Percentiles rank a stretch among this genome's conserved stretches.
phyloP scores from a whole-genome alignment of 1,140 invertebrate genomes.

The Galendromus occidentalis region DNA sequence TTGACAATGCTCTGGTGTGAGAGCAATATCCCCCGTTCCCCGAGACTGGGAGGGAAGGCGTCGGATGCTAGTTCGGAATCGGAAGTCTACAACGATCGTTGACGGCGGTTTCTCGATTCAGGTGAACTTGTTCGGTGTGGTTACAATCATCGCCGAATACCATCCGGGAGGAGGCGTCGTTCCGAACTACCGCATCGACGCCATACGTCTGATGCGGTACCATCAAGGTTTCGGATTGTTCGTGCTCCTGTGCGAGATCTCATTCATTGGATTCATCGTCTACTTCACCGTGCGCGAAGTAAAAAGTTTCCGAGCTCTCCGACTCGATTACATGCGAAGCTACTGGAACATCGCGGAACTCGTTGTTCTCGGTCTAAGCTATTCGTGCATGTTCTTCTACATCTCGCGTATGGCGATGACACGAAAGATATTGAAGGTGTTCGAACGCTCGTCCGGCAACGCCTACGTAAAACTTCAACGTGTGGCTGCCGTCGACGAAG shows the following conservation, averaged over 20 bases:
- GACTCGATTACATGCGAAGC: slow-evolving; percentile 28
- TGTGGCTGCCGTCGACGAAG: slow-evolving; percentile 32
- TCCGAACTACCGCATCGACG: slow-evolving; percentile 33
- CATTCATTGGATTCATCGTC: slow-evolving; percentile 30
- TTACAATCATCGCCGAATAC: slow-evolving; percentile 34
- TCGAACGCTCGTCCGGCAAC: slow-evolving; percentile 27
- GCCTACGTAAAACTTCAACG: slow-evolving; percentile 35
- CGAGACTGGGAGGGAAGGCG: too few species aligned
- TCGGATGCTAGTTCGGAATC: too few species aligned
- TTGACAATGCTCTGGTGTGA: too few species aligned
- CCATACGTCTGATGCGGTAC: slow-evolving; percentile 27
- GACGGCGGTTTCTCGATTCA: slow-evolving; percentile 16
- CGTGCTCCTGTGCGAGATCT: slow-evolving; percentile 27
- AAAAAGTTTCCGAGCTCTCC: slow-evolving; percentile 23
- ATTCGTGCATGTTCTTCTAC: slow-evolving; percentile 31
- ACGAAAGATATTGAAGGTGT: slow-evolving; percentile 26
- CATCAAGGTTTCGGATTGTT: slow-evolving; percentile 24
- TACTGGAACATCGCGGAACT: slow-evolving; percentile 34
- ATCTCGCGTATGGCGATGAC: slow-evolving; percentile 29
- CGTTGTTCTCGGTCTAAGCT: slow-evolving; percentile 27
- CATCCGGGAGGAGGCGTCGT: slow-evolving; percentile 32
- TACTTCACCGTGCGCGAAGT: slow-evolving; percentile 33
- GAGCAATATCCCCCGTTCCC: too few species aligned
- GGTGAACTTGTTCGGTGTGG: slow-evolving; percentile 33
- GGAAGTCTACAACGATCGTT: slow-evolving; percentile 18